A percentile compares a stretch with the other conserved stretches of the same genome.
Conservation (phyloP, 2,888 invertebrate species). For the Ichneumon xanthorius region DNA sequence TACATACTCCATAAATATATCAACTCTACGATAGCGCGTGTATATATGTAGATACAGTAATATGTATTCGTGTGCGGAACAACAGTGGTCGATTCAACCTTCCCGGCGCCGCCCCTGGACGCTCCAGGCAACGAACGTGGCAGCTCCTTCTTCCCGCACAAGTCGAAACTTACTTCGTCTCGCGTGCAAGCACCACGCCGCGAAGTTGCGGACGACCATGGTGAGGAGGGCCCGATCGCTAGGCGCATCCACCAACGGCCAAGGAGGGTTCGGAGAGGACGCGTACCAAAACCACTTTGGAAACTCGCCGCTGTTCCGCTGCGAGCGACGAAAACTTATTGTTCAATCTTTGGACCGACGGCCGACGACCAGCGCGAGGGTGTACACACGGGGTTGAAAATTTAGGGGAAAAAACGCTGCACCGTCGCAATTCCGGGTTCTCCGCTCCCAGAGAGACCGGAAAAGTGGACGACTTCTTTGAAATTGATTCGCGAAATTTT, state of each 20-base stretch:
- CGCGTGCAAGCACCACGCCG: slow-evolving; percentile 43
- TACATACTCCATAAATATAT: slow-evolving; percentile 20
- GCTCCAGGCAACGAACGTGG: slow-evolving; percentile 39
- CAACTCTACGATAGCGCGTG: background rate
- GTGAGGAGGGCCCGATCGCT: slow-evolving; percentile 3
- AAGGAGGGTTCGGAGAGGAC: slow-evolving; percentile 33
- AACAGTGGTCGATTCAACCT: slow-evolving; percentile 56
- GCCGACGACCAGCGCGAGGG: slow-evolving; percentile 54
- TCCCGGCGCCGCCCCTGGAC: slow-evolving; percentile 17
- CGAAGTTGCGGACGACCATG: slow-evolving; percentile 23
- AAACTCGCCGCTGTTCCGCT: slow-evolving; percentile 64
- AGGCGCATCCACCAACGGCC: background rate
- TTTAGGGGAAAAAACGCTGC: no score
- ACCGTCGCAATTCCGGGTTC: no score
- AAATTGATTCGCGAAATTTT: slow-evolving; percentile 24
- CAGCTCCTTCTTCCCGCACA: slow-evolving; percentile 32
- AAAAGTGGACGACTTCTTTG: background rate
- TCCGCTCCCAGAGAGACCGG: background rate
- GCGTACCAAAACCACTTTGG: slow-evolving; percentile 65
- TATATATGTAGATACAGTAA: slow-evolving; percentile 13
- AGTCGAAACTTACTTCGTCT: slow-evolving; percentile 70
- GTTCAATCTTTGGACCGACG: slow-evolving; percentile 64
- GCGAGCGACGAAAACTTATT: slow-evolving; percentile 73
- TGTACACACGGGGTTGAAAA: background rate
- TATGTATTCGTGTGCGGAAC: slow-evolving; percentile 52